A percentile compares a stretch with the other conserved stretches of the same genome.
phyloP scores from a whole-genome alignment of 2,797 vertebrate genomes.

The Cetoscarus ocellatus region DNA sequence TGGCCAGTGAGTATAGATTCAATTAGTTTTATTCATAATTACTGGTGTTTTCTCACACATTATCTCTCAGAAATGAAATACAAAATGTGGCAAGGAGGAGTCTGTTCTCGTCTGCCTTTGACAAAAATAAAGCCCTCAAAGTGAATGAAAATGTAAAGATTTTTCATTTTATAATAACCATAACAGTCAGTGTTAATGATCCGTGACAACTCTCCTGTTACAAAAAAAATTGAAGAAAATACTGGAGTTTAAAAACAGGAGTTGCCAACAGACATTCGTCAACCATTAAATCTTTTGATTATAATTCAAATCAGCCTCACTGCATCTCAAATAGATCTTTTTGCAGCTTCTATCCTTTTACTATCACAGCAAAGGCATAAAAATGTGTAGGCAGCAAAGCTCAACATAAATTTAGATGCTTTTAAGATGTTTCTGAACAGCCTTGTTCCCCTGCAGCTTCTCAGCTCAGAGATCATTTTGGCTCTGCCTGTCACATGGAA shows the following conservation, averaged over 20 bases:
- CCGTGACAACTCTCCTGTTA: background rate
- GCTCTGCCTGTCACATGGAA: conserved; percentile 30
- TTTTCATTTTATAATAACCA: too few relatives aligned
- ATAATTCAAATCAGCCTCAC: background rate
- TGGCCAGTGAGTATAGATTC: too few relatives aligned
- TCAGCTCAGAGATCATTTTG: conserved; percentile 21
- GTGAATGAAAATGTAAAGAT: too few relatives aligned
- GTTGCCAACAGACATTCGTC: background rate
- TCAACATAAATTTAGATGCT: conserved; percentile 17
- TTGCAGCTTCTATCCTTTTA: background rate
- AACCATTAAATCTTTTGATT: background rate
- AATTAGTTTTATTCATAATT: too few relatives aligned
- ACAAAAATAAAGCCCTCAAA: too few relatives aligned
- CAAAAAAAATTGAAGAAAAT: background rate
- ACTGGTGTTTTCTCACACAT: too few relatives aligned
- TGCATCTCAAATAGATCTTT: background rate
- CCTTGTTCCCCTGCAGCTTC: conserved; percentile 8
- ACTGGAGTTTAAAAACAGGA: background rate
- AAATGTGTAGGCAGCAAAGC: conserved; percentile 19
- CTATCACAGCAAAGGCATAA: background rate
- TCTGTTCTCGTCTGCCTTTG: too few relatives aligned
- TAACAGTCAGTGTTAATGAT: background rate
- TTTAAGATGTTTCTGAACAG: conserved; percentile 9
- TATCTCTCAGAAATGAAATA: too few relatives aligned
- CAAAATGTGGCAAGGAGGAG: too few relatives aligned